Evolutionary conservation across 2,888 invertebrate genomes (phyloP), one percentile per base, ranked within the genome.

Genomic region (Thera britannica): DNA sequence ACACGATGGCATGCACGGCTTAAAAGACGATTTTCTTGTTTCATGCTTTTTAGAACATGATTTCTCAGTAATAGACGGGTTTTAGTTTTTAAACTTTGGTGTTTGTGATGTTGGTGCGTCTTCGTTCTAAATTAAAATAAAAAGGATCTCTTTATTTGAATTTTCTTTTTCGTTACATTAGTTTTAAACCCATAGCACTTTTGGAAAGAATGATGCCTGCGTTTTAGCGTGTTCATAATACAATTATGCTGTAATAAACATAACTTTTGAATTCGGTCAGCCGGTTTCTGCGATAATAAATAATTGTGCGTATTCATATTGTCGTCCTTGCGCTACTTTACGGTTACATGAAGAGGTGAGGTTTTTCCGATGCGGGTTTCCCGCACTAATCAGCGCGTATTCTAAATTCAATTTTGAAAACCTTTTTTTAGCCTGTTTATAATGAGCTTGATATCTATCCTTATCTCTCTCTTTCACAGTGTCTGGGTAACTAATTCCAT

Each of bases 261-360:
- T 36, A 12, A 8, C 7, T 23, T 36, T 52, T 12, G 38, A 51
- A 52, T 41, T 52, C 11, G 7, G 8, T 52, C 46, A 8, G 77
- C 74, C 67, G 9, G 77, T 83, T 84, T 83, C 79, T 73, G 72
- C 76, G 72, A 79, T 79, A 68, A 44, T 52, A 52, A 9, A 7
- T 52, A 52, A 34, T 34, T 58, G 82, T 75, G 71, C 75, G 71
- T 68, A 75, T 71, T 77, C 72, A 73, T 72, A 68, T 77, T 23
- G 23, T 23, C 44, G 88, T 83, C 88, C 89, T 89, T 88, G 88
- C 82, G 83, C 87, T 79, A 85, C 80, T 80, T 85, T 61, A 77
- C 75, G 78, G 81, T 82, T 81, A 79, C 34, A 8, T 35, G 7
- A 38, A 56, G 44, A 23, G 23, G 23, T 12, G 7, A 57, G 7